Base-by-base conservation (phyloP, 2,797 vertebrate species). In the Acipenser transmontanus region DNA sequence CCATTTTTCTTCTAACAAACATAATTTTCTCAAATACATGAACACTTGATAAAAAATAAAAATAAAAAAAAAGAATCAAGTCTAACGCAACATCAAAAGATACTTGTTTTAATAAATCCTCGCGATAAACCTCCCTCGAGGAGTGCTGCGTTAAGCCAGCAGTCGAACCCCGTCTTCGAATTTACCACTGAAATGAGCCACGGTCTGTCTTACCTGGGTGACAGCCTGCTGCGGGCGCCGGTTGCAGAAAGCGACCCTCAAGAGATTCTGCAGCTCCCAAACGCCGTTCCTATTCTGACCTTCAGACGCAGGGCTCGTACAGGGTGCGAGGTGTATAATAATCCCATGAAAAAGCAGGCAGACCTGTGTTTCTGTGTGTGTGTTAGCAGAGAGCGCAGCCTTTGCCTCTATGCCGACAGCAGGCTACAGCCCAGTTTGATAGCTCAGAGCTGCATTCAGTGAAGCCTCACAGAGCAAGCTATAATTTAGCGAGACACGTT, bases 391-490 rank as follows among this genome's bases (percentile, higher is more conserved):
- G 61, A 69, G 59, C 64, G 50, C 11, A 47, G 50, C 64, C 68
- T 10, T 13, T 49, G 67, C 62, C 70, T 62, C 57, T 54, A 62
- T 59, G 65, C 62, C 62, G 65, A 61, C 71, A 64, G 71, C 57
- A 60, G 66, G 62, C 71, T 67, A 61, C 65, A 66, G 17, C 17
- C 17, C 17, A 66, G 67, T 65, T 65, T 51, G 65, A 60, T 66
- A 17, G 61, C 62, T 69, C 66, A 50, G 68, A 69, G 65, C 66
- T 69, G 68, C 63, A 65, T 66, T 69, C 70, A 67, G 67, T 59
- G 62, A 65, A 48, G 69, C 65, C 66, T 65, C 68, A 63, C 71
- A 63, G 70, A 69, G 69, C 72, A 69, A 70, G 67, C 69, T 77
- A 65, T 70, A 71, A 66, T 70, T 66, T 59, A 68, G 69, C 67